phyloP scores from a whole-genome alignment of 2,113 vertebrate genomes.

The Nibea coibor region DNA sequence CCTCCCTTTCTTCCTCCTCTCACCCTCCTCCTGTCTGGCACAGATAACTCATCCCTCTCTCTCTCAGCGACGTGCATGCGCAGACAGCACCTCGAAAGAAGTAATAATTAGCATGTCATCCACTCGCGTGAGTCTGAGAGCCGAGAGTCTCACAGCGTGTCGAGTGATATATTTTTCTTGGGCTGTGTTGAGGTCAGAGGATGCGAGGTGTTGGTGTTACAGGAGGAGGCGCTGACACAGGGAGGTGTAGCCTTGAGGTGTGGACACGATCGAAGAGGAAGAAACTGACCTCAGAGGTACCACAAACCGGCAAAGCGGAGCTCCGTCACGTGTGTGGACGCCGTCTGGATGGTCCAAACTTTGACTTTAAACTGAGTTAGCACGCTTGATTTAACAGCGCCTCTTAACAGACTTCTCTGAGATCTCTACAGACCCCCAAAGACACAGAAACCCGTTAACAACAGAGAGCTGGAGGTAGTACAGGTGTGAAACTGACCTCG shows the following conservation, averaged over 20 bases:
- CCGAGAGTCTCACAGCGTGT: background rate
- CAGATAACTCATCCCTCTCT: conserved; percentile 78
- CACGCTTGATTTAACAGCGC: too few relatives aligned
- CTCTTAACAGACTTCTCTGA: background rate
- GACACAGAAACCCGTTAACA: background rate
- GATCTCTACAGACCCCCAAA: background rate
- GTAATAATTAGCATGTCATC: conserved; percentile 76
- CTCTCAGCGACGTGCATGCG: conserved; percentile 41
- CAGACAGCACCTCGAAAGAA: conserved; percentile 50
- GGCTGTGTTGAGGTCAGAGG: conserved; percentile 38
- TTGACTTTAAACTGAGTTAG: too few relatives aligned
- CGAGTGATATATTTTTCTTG: conserved; percentile 24
- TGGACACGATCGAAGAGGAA: conserved; percentile 1
- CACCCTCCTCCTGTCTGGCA: conserved; percentile 79
- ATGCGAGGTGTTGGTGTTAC: conserved; percentile 21
- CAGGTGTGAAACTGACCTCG: background rate
- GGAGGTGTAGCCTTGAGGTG: conserved; percentile 1
- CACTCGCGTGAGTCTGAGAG: conserved; percentile 33
- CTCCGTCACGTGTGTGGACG: background rate
- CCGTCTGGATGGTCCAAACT: background rate
- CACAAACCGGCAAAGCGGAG: background rate
- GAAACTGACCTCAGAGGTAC: background rate
- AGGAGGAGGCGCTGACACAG: conserved; percentile 35
- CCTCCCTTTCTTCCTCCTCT: conserved; percentile 51
- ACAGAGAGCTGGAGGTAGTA: background rate